These are phyloP conservation scores for Amblyornis subalaris DNA, from an alignment of 2,113 vertebrate genomes.

Conservation along the genomic window DNA sequence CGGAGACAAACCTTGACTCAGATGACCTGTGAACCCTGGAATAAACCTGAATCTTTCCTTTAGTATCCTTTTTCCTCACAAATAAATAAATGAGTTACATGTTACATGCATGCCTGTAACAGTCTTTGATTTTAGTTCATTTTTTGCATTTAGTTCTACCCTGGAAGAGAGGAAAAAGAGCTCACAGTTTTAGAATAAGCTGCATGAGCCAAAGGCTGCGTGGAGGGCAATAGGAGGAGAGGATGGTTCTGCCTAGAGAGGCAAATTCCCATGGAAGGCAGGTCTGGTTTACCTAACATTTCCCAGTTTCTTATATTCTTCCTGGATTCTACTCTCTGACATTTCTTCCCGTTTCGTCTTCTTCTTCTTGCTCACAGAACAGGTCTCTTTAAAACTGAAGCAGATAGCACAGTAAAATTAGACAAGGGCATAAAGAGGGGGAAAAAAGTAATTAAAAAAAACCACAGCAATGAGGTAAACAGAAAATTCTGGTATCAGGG, in stretches of 20 bases:
- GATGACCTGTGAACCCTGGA: not conserved
- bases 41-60: not conserved
- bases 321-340: constrained; percentile 91
- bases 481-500: not conserved
- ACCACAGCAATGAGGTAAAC: not conserved
- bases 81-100: not conserved
- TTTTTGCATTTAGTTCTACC: not conserved
- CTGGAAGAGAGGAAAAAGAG: not conserved
- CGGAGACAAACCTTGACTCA: not conserved
- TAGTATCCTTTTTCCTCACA: not conserved
- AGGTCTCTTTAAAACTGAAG: constrained; percentile 92
- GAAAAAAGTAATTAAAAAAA: not conserved
- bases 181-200: not conserved
- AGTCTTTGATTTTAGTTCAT: not conserved
- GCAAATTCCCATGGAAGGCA: not conserved
- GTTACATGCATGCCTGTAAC: not conserved
- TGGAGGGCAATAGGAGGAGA: not conserved
- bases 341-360: constrained; percentile 90
- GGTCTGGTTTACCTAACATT: constrained; percentile 79
- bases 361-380: constrained; percentile 95
- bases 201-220: not conserved
- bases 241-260: not conserved
- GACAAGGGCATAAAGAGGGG: no score
- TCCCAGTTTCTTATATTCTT: constrained; percentile 92
- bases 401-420: not conserved